Percentiles rank a stretch among this genome's conserved stretches.
Conservation (phyloP, 1,140 invertebrate species). For the Helicoverpa zea region DNA sequence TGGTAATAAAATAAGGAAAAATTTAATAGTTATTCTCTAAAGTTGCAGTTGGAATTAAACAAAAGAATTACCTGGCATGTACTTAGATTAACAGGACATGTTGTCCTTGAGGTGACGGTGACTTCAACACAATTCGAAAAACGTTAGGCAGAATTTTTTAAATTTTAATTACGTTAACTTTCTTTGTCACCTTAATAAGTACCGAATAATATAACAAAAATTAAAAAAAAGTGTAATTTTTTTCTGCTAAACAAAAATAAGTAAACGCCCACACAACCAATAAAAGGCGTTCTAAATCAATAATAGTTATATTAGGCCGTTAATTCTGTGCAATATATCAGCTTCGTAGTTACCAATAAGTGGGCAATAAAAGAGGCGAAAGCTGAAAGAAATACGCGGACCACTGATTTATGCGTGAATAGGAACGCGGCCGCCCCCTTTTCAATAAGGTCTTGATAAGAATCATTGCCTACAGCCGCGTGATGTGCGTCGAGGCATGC, state of each 20-base stretch:
- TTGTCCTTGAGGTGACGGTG: too few relatives aligned
- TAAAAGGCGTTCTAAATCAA: slow-evolving; percentile 26
- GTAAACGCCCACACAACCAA: background rate
- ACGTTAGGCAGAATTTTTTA: too few relatives aligned
- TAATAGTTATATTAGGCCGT: slow-evolving; percentile 36
- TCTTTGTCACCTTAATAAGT: too few relatives aligned
- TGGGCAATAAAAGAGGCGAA: slow-evolving; percentile 75
- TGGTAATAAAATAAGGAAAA: background rate
- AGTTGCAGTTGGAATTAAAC: too few relatives aligned
- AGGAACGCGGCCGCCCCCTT: slow-evolving; percentile 78
- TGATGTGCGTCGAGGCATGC: slow-evolving; percentile 68
- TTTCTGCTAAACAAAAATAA: background rate
- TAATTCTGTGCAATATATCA: slow-evolving; percentile 54
- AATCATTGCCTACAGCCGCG: slow-evolving; percentile 79
- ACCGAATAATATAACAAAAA: too few relatives aligned
- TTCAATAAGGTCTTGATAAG: slow-evolving; percentile 84
- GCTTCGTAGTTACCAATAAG: slow-evolving; percentile 74
- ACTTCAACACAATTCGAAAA: too few relatives aligned
- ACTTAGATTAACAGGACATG: too few relatives aligned
- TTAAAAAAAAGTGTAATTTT: too few relatives aligned
- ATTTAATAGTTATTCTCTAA: background rate
- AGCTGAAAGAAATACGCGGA: slow-evolving; percentile 70
- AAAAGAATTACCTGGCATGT: too few relatives aligned
- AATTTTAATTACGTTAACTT: too few relatives aligned
- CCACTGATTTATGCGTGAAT: slow-evolving; percentile 80